Percentiles rank a stretch among this genome's conserved stretches.
phyloP scores from a whole-genome alignment of 2,888 invertebrate genomes.

The Lydus trimaculatus region DNA sequence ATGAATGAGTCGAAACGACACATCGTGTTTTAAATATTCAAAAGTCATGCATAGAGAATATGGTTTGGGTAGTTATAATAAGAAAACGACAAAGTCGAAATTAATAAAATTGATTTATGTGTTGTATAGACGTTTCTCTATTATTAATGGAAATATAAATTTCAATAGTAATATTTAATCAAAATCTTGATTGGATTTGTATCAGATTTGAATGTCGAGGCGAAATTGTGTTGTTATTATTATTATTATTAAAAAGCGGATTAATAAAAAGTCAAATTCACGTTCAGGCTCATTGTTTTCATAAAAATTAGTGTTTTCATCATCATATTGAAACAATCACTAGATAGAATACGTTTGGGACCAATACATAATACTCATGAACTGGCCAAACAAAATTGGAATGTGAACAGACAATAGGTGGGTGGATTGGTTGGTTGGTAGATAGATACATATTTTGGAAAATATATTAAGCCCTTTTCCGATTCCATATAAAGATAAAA shows the following conservation, averaged over 20 bases:
- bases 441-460: too few species aligned
- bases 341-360: too few species aligned
- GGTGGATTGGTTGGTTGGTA: too few species aligned
- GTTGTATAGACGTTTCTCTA: not conserved
- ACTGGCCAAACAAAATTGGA: not conserved
- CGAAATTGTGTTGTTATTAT: too few species aligned
- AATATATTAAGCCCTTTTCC: not conserved
- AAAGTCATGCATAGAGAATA: slow-evolving; percentile 43
- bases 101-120: slow-evolving; percentile 5
- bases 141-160: not conserved
- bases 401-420: not conserved
- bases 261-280: too few species aligned
- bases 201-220: not conserved
- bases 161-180: not conserved
- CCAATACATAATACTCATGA: too few species aligned
- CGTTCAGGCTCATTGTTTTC: too few species aligned
- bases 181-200: not conserved
- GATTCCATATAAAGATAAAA: not conserved
- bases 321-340: too few species aligned
- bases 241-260: too few species aligned
- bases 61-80: not conserved
- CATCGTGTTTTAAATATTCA: slow-evolving; percentile 46
- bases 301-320: too few species aligned
- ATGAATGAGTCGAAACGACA: not conserved
- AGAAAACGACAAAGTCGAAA: not conserved